phyloP scores from a whole-genome alignment of 2,888 invertebrate species.

The Apamea monoglypha region DNA sequence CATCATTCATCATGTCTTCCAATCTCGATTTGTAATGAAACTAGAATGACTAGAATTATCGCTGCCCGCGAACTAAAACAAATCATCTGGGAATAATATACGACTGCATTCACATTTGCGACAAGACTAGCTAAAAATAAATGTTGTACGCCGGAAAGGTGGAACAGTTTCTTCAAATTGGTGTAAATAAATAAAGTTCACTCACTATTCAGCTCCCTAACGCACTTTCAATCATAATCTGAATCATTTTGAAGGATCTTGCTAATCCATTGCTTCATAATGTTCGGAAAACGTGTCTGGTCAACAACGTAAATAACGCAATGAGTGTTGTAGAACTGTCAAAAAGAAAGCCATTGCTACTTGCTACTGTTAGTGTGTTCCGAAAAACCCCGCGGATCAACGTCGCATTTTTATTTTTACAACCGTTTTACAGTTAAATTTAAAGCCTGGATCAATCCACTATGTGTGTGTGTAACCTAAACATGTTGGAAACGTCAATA shows the following conservation, averaged over 20 bases:
- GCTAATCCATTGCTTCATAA: neutral
- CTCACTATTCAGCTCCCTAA: neutral
- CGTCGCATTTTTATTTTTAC: neutral
- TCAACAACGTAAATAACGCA: neutral
- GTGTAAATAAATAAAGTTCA: slow-evolving; percentile 31
- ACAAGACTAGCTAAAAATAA: slow-evolving; percentile 49
- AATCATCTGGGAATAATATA: slow-evolving; percentile 50
- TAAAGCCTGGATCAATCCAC: slow-evolving; percentile 9
- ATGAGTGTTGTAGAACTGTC: neutral
- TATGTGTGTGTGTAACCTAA: slow-evolving; percentile 4
- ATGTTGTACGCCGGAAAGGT: slow-evolving; percentile 26
- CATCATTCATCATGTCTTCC: slow-evolving; percentile 54
- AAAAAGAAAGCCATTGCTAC: neutral
- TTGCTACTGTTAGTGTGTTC: neutral
- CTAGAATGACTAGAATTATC: slow-evolving; percentile 57
- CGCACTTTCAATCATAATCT: neutral
- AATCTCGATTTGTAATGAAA: slow-evolving; percentile 50
- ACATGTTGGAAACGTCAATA: slow-evolving; percentile 16
- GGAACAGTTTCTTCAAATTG: slow-evolving; percentile 14
- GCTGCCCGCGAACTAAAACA: slow-evolving; percentile 24
- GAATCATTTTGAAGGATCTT: neutral
- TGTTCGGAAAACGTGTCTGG: neutral
- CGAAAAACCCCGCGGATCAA: neutral
- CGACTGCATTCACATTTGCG: slow-evolving; percentile 42
- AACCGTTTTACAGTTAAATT: neutral